Evolutionary conservation across 1,140 invertebrate genomes (phyloP).

Genomic region (Panulirus ornatus): DNA sequence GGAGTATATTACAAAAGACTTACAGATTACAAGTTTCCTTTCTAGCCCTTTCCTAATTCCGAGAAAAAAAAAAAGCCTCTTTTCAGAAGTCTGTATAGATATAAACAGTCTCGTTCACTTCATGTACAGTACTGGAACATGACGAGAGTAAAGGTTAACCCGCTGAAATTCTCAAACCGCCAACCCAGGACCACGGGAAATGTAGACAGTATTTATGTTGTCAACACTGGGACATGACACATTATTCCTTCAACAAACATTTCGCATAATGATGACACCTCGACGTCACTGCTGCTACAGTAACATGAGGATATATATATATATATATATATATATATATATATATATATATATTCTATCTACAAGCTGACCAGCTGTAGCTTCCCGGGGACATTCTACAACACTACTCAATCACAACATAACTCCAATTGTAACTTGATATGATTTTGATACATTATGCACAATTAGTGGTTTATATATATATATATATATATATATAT

Average conservation of each 20-base stretch:
- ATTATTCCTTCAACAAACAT: too few species aligned
- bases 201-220: too few species aligned
- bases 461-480: background rate
- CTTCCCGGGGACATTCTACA: too few species aligned
- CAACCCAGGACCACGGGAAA: too few species aligned
- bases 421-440: too few species aligned
- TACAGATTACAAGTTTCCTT: slow-evolving; percentile 55
- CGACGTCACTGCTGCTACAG: background rate
- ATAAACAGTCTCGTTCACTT: slow-evolving; percentile 22
- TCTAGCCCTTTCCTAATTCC: slow-evolving; percentile 43
- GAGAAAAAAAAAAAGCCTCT: slow-evolving; percentile 13
- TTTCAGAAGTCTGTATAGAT: slow-evolving; percentile 17
- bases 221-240: too few species aligned
- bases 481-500: slow-evolving; percentile 4
- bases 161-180: slow-evolving; percentile 29
- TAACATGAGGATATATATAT: background rate
- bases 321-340: background rate
- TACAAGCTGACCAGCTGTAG: too few species aligned
- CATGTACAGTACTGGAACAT: background rate
- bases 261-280: too few species aligned
- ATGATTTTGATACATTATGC: background rate
- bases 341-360: slow-evolving; percentile 39
- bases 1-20: slow-evolving; percentile 65
- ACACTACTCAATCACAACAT: too few species aligned
- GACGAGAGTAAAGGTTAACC: slow-evolving; percentile 24